Conservation (phyloP, 1,140 invertebrate genomes). For the Caenorhabditis brenneri region DNA sequence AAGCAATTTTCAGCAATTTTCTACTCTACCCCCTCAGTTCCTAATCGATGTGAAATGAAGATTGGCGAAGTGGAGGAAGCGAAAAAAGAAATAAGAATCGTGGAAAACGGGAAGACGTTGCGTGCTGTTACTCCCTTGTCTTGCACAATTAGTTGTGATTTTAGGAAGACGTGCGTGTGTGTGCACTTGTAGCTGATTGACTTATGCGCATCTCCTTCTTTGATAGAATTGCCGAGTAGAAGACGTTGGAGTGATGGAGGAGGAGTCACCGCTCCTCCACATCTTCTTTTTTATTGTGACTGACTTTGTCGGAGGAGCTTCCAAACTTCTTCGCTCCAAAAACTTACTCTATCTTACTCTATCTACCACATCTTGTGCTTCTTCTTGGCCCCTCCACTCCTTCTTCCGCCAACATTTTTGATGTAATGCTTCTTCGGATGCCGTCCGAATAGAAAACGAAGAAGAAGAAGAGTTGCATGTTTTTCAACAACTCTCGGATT, state of each 20-base stretch:
- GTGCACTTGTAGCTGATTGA: slow-evolving; percentile 37
- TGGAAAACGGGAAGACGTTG: neutral
- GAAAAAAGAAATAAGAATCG: neutral
- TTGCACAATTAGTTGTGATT: slow-evolving; percentile 42
- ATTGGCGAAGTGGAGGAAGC: neutral
- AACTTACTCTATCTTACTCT: slow-evolving; percentile 37
- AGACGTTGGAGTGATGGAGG: neutral
- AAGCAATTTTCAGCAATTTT: neutral
- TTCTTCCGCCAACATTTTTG: slow-evolving; percentile 7
- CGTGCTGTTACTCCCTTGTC: slow-evolving; percentile 35
- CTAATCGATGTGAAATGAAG: slow-evolving; percentile 23
- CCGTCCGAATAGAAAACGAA: slow-evolving; percentile 26
- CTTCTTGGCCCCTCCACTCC: neutral
- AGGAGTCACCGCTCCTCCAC: neutral
- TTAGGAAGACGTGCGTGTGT: neutral
- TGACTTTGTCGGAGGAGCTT: neutral
- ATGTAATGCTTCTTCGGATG: slow-evolving; percentile 18
- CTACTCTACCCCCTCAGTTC: neutral
- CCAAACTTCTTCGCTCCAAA: neutral
- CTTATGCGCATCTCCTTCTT: slow-evolving; percentile 40
- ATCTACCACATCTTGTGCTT: neutral
- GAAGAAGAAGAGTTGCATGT: slow-evolving; percentile 15
- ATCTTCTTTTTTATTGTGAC: slow-evolving; percentile 41
- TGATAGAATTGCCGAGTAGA: slow-evolving; percentile 37
- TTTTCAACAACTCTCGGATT: slow-evolving; percentile 26